phyloP scores from a whole-genome alignment of 2,113 vertebrate genomes.

The Pardalotus punctatus region DNA sequence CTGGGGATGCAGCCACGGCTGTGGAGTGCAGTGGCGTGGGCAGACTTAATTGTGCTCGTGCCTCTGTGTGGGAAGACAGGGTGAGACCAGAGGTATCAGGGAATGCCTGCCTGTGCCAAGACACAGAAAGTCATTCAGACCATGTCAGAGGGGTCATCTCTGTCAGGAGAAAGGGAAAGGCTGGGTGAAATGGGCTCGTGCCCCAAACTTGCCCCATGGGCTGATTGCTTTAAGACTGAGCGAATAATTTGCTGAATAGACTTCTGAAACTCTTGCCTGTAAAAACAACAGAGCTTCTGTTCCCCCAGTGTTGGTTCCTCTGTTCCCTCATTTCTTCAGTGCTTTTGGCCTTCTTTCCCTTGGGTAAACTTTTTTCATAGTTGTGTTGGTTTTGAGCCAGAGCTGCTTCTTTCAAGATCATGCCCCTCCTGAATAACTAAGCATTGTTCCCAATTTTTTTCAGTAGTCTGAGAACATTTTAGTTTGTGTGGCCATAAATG shows the following conservation, averaged over 20 bases:
- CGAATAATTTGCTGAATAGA: slow-evolving; percentile 12
- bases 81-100: background rate
- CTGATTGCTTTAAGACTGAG: background rate
- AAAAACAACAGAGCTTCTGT: slow-evolving; percentile 65
- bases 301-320: background rate
- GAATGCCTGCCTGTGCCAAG: background rate
- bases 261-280: slow-evolving; percentile 1
- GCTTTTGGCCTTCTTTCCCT: slow-evolving; percentile 24
- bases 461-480: slow-evolving; percentile 18
- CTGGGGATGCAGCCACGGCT: background rate
- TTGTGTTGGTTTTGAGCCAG: slow-evolving; percentile 45
- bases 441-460: background rate
- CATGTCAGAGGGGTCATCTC: background rate
- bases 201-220: background rate
- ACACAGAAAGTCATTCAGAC: background rate
- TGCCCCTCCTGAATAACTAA: background rate
- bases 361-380: slow-evolving; percentile 53
- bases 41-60: background rate
- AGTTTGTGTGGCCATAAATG: background rate
- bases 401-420: background rate
- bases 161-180: background rate
- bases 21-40: background rate
- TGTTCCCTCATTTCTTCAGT: slow-evolving; percentile 34
- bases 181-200: background rate
- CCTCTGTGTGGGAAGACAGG: background rate